These are phyloP conservation scores for Cylas formicarius DNA, from an alignment of 1,140 invertebrate species.

Conservation along the genomic window DNA sequence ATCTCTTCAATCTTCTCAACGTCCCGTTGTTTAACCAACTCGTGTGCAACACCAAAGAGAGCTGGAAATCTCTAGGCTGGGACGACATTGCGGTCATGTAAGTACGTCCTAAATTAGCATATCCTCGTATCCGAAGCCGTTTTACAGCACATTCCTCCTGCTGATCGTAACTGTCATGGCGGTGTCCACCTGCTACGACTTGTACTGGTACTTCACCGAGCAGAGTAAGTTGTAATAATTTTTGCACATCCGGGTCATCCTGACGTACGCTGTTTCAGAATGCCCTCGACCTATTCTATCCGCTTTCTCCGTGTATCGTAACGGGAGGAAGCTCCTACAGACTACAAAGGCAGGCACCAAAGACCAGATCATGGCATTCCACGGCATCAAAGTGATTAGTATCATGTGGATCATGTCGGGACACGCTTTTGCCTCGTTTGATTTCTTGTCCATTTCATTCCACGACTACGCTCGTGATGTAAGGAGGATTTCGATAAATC, in stretches of 20 bases:
- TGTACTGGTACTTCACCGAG: conserved; percentile 15
- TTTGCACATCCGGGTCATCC: background rate
- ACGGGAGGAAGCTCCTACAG: conserved; percentile 25
- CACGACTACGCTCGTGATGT: conserved; percentile 1
- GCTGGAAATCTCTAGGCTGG: conserved; percentile 9
- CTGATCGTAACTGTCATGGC: conserved; percentile 2
- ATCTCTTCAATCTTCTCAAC: background rate
- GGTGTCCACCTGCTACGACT: conserved; percentile 20
- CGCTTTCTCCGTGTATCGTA: conserved; percentile 26
- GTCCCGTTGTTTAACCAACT: conserved; percentile 8
- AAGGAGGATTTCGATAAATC: background rate
- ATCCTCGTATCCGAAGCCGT: background rate
- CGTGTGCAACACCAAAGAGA: conserved; percentile 12
- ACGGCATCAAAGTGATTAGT: conserved; percentile 37
- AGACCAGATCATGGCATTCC: conserved; percentile 33
- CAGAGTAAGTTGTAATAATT: conserved; percentile 18
- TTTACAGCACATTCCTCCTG: conserved; percentile 16
- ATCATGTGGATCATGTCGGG: conserved; percentile 37
- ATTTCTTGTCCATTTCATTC: too few relatives aligned
- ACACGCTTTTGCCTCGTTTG: conserved; percentile 11
- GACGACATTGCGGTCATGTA: conserved; percentile 12
- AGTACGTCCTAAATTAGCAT: background rate
- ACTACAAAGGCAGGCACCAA: background rate
- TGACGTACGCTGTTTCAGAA: conserved; percentile 12
- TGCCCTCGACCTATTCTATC: conserved; percentile 7